Percentiles rank a stretch among this genome's conserved stretches.
These are phyloP conservation scores for Bufo bufo DNA, from an alignment of 2,113 vertebrate genomes.

Conservation along the genomic window DNA sequence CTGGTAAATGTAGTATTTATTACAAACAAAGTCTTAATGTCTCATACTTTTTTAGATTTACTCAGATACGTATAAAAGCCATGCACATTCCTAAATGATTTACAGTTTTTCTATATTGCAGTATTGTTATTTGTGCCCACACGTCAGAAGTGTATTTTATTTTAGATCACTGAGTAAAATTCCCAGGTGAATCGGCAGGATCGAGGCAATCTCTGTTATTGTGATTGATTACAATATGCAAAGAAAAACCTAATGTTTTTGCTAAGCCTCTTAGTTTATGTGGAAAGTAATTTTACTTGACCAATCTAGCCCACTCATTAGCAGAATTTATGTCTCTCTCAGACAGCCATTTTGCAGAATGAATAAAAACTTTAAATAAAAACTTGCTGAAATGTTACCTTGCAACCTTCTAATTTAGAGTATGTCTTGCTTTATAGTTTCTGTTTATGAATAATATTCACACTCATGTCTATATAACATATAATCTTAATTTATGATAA, in stretches of 20 bases:
- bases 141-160: conserved; percentile 52
- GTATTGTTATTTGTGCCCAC: conserved; percentile 56
- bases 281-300: conserved; percentile 54
- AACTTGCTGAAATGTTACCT: conserved; percentile 15
- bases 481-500: background rate
- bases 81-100: conserved; percentile 48
- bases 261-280: conserved; percentile 54
- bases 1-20: conserved; percentile 42
- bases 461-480: background rate
- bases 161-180: conserved; percentile 54
- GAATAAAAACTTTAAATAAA: conserved; percentile 3
- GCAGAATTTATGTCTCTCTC: conserved; percentile 49
- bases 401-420: conserved; percentile 23
- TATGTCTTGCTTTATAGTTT: conserved; percentile 37
- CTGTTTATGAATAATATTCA: conserved; percentile 40
- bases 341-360: conserved; percentile 39
- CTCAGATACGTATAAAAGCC: conserved; percentile 49
- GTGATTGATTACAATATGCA: conserved; percentile 55
- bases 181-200: conserved; percentile 55
- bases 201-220: conserved; percentile 45
- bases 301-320: conserved; percentile 52
- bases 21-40: conserved; percentile 45
- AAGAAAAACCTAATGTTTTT: conserved; percentile 52
- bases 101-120: conserved; percentile 44
- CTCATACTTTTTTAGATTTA: conserved; percentile 49